Evolutionary conservation across 2,888 invertebrate genomes (phyloP).

Genomic region (Pyrrhia umbra): DNA sequence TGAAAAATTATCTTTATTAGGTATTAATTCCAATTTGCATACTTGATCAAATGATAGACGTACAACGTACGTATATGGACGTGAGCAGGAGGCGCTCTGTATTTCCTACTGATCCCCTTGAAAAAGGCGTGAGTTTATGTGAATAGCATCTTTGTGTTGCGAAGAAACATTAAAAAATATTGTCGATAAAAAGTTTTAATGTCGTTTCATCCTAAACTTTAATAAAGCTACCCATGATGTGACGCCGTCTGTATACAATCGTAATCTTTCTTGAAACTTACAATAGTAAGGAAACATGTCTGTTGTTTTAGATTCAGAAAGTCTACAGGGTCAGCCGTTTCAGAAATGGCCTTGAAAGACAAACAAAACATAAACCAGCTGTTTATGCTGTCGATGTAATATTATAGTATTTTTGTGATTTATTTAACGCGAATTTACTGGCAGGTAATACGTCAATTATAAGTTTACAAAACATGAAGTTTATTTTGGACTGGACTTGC

Average conservation of each 20-base stretch:
- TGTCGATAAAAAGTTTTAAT: neutral
- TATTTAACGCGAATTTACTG: constrained; percentile 12
- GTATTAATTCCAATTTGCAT: too few relatives aligned
- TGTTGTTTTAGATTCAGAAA: constrained; percentile 21
- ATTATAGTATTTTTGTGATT: constrained; percentile 25
- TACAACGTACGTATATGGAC: too few relatives aligned
- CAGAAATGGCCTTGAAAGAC: constrained; percentile 34
- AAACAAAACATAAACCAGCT: constrained; percentile 38
- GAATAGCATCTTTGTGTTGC: neutral
- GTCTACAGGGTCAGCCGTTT: constrained; percentile 31
- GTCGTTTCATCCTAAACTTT: neutral
- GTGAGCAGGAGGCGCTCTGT: neutral
- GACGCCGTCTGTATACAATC: neutral
- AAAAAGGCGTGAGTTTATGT: neutral
- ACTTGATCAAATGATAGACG: too few relatives aligned
- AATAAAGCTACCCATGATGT: neutral
- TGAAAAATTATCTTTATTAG: too few relatives aligned
- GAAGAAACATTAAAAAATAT: neutral
- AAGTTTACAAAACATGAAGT: constrained; percentile 1
- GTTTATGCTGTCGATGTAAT: constrained; percentile 29
- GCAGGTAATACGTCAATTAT: constrained; percentile 2
- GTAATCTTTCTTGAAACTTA: constrained; percentile 14
- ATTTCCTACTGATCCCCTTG: neutral
- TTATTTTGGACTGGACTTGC: neutral
- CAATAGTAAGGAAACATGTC: constrained; percentile 8